A percentile compares a stretch with the other conserved stretches of the same genome.
phyloP scores from a whole-genome alignment of 2,113 vertebrate genomes.

The Pedionomus torquatus region DNA sequence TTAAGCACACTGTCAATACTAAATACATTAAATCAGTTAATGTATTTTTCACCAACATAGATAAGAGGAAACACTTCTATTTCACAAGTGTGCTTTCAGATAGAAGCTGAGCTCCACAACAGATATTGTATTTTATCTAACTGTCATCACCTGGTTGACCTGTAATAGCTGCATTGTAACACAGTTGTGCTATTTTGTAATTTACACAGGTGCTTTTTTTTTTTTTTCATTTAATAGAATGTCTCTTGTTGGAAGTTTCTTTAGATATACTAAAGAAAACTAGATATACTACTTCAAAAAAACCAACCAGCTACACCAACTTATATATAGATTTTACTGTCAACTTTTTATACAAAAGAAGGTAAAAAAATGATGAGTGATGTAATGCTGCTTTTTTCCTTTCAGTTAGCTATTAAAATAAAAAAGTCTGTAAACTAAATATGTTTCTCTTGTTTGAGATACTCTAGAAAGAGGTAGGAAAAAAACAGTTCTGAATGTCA shows the following conservation, averaged over 20 bases:
- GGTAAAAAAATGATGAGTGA: neutral
- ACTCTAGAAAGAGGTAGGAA: neutral
- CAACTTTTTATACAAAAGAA: neutral
- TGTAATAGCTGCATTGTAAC: neutral
- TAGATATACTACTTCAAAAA: neutral
- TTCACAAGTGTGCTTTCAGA: neutral
- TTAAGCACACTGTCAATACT: neutral
- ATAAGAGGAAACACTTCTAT: no score
- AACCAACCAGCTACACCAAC: neutral
- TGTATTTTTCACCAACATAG: neutral
- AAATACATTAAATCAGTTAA: neutral
- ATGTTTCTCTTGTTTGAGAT: neutral
- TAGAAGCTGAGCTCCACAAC: neutral
- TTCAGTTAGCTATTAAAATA: neutral
- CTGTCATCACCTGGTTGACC: neutral
- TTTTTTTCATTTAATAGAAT: neutral
- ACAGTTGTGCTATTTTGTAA: neutral
- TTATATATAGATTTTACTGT: neutral
- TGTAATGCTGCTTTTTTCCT: neutral
- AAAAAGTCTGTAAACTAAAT: neutral
- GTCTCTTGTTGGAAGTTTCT: neutral
- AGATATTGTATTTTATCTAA: neutral
- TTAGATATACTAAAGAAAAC: neutral
- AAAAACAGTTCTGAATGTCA: neutral
- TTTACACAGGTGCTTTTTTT: neutral